Base-by-base conservation (phyloP, 2,797 vertebrate species). In the Oreonectes daqikongensis region DNA sequence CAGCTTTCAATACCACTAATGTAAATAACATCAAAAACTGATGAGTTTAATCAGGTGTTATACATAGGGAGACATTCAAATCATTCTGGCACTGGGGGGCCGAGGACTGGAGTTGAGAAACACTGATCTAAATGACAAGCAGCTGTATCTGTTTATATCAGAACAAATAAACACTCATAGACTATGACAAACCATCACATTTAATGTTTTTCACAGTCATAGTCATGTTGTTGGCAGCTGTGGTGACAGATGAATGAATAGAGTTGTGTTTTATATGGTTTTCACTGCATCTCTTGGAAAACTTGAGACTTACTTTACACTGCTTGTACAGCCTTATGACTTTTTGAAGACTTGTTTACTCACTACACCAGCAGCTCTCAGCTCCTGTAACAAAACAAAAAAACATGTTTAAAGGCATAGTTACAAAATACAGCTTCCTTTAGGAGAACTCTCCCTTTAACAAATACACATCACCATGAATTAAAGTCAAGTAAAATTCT, bases 281-380 rank as follows among this genome's bases (percentile, higher is more conserved):
- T 35, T 46, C 42, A 50, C 57, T 70, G 64, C 57, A 66, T 57
- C 78, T 78, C 32, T 40, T 40, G 10, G 30, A 52, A 7, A 22
- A 40, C 50, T 75, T 80, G 69, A 73, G 70, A 75, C 69, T 40
- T 7, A 5, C 74, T 70, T 78, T 59, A 10, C 59, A 14, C 53
- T 6, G 5, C 4, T 28, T 30, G 30, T 48, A 59, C 20, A 69
- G 17, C 8, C 52, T 91, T 89, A 92, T 57, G 86, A 72, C 84
- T 90, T 94, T 87, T 92, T 92, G 86, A 92, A 94, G 65, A 93
- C 82, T 85, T 93, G 92, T 84, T 91, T 84, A 84, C 81, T 79
- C 66, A 91, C 86, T 17, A 42, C 78, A 24, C 90, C 93, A 64
- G 59, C 88, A 26, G 88, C 93, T 90, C 90, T 90, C 82, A 94